Conservation (phyloP, 2,797 vertebrate genomes). For the Micropoecilia bifurca region DNA sequence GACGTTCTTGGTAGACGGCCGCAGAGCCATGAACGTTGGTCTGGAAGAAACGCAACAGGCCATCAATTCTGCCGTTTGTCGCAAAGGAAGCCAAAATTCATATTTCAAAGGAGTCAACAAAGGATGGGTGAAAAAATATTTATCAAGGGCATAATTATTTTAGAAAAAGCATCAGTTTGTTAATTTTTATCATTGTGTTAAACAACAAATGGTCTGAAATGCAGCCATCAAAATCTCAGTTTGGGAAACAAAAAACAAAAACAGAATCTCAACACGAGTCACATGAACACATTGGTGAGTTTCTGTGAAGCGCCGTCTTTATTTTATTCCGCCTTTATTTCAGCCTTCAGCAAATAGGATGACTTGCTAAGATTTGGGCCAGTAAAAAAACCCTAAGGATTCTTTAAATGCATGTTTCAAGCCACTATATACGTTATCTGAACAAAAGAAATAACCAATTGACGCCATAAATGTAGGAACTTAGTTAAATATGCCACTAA, state of each 20-base stretch:
- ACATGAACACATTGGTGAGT: background rate
- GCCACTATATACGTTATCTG: too few species aligned
- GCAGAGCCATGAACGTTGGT: conserved; percentile 90
- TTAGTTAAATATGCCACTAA: too few species aligned
- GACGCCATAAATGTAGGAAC: background rate
- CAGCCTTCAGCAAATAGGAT: background rate
- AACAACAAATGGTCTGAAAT: background rate
- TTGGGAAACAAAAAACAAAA: background rate
- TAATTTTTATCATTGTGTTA: background rate
- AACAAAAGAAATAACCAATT: background rate
- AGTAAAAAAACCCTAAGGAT: background rate
- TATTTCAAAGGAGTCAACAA: background rate
- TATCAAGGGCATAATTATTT: background rate
- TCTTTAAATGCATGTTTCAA: background rate
- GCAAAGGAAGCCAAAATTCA: background rate
- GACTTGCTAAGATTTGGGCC: background rate
- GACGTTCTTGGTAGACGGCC: conserved; percentile 88
- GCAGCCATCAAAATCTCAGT: background rate
- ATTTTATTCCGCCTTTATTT: background rate
- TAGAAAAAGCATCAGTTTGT: background rate
- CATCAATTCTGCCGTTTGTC: conserved; percentile 14
- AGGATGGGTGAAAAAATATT: background rate
- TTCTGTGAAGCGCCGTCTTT: background rate
- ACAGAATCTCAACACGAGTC: background rate
- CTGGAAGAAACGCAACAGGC: conserved; percentile 74